Conservation (phyloP, 2,888 invertebrate species). For the Platycheirus rosarum region DNA sequence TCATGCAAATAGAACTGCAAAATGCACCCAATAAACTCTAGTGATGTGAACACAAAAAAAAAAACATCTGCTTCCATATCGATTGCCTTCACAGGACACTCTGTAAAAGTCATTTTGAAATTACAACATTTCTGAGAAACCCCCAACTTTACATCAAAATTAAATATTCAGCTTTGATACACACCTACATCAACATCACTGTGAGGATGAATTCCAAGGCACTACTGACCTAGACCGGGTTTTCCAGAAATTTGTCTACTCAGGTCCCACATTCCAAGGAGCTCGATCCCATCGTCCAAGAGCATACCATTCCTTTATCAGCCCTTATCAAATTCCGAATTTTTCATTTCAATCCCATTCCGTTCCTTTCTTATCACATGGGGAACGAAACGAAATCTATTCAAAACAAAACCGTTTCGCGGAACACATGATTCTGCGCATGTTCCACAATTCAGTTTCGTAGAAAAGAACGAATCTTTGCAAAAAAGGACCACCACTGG, state of each 20-base stretch:
- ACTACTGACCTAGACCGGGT: slow-evolving; percentile 64
- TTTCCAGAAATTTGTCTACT: neutral
- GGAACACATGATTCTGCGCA: slow-evolving; percentile 6
- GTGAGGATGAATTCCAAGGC: slow-evolving; percentile 45
- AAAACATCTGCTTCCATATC: slow-evolving; percentile 12
- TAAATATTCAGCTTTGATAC: slow-evolving; percentile 36
- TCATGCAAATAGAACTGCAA: too few species aligned
- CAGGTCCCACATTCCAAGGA: slow-evolving; percentile 6
- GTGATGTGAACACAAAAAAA: too few species aligned
- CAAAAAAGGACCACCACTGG: neutral
- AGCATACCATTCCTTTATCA: too few species aligned
- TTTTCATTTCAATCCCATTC: neutral
- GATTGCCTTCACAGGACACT: slow-evolving; percentile 18
- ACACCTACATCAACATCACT: neutral
- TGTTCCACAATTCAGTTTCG: slow-evolving; percentile 6
- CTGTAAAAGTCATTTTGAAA: slow-evolving; percentile 42
- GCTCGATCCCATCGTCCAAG: too few species aligned
- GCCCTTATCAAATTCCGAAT: neutral
- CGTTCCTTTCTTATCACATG: neutral
- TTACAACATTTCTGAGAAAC: slow-evolving; percentile 2
- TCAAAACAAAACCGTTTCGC: neutral
- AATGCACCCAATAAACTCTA: too few species aligned
- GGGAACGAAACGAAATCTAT: slow-evolving; percentile 33
- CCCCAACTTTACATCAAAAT: slow-evolving; percentile 31
- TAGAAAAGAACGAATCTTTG: slow-evolving; percentile 35